Conservation (phyloP, 2,797 vertebrate species). For the Okamejei kenojei region DNA sequence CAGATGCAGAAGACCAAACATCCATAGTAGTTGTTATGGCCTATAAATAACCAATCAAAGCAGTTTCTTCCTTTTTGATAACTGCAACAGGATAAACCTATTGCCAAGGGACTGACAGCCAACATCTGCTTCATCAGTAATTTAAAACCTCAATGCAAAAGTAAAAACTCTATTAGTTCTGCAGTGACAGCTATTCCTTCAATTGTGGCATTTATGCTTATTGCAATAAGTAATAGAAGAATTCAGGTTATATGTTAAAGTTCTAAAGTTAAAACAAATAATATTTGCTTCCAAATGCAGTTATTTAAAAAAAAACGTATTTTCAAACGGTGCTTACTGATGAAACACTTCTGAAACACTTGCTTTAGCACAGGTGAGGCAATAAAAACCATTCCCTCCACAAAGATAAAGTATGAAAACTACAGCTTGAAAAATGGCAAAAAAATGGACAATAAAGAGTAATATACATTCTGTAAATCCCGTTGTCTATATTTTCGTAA, state of each 20-base stretch:
- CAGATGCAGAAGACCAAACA: conserved; percentile 48
- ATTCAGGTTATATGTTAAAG: background rate
- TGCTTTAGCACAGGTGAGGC: background rate
- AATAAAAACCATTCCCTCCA: background rate
- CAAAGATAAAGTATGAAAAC: background rate
- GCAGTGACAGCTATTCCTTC: background rate
- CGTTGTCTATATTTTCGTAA: background rate
- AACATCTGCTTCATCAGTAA: conserved; percentile 29
- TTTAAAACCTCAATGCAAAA: conserved; percentile 39
- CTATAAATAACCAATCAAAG: conserved; percentile 57
- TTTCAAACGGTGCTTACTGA: background rate
- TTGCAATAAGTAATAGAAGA: background rate
- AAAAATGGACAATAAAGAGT: background rate
- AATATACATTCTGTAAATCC: background rate
- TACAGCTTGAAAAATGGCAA: background rate
- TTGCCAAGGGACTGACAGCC: conserved; percentile 14
- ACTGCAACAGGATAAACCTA: conserved; percentile 2
- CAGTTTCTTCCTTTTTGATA: conserved; percentile 28
- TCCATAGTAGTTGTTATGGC: conserved; percentile 45
- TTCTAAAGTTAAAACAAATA: background rate
- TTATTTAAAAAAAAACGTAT: background rate
- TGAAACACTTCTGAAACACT: background rate
- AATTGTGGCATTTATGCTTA: background rate
- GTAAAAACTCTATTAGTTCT: conserved; percentile 34
- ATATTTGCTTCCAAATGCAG: background rate